phyloP scores from a whole-genome alignment of 2,888 invertebrate species.

The Rambutsinella grinnellia region DNA sequence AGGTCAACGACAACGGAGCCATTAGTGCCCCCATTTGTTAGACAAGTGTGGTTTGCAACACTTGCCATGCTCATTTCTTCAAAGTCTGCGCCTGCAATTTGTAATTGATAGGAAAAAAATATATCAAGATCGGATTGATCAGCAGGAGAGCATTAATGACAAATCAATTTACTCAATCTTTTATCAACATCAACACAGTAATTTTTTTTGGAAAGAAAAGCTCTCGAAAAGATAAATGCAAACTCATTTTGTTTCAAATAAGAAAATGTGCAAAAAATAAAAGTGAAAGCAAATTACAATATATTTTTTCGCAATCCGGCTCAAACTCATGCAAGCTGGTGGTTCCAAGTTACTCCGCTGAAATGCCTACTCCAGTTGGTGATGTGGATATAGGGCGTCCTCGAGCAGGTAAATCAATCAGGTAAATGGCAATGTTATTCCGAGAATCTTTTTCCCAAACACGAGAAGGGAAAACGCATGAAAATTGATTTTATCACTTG shows the following conservation, averaged over 20 bases:
- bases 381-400: constrained; percentile 24
- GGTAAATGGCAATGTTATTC: constrained; percentile 44
- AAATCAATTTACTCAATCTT: too few species aligned
- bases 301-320: constrained; percentile 55
- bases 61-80: constrained; percentile 66
- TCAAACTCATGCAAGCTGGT: constrained; percentile 48
- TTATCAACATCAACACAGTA: background rate
- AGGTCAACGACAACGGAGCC: constrained; percentile 61
- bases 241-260: too few species aligned
- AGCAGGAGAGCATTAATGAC: background rate
- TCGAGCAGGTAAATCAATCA: constrained; percentile 50
- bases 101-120: constrained; percentile 5
- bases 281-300: constrained; percentile 47
- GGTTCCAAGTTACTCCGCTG: constrained; percentile 1
- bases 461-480: constrained; percentile 9
- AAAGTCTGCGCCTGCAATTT: constrained; percentile 64
- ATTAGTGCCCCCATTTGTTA: constrained; percentile 55
- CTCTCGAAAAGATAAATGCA: too few species aligned
- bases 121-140: too few species aligned
- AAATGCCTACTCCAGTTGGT: background rate
- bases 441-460: constrained; percentile 21
- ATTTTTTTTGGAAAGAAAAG: too few species aligned
- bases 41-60: constrained; percentile 64
- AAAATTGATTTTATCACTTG: constrained; percentile 12
- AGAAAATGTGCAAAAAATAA: too few species aligned